A percentile compares a stretch with the other conserved stretches of the same genome.
Conservation (phyloP, 2,888 invertebrate genomes). For the Lasius platythorax region DNA sequence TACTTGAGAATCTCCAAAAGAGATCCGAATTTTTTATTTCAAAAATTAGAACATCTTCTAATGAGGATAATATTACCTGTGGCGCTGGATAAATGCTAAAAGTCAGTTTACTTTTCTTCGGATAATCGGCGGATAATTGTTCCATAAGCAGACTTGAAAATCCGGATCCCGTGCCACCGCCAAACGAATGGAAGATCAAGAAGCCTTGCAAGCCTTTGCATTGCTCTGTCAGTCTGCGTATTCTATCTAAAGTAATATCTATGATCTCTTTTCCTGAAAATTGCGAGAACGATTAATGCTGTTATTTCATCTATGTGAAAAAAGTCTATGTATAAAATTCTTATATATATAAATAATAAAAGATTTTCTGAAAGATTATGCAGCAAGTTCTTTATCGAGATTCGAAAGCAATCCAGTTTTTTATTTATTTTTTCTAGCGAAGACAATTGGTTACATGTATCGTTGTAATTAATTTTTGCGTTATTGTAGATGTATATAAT, state of each 20-base stretch:
- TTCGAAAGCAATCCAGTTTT: neutral
- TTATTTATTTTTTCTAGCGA: neutral
- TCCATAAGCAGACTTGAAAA: conserved; percentile 97
- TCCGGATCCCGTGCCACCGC: conserved; percentile 95
- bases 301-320: neutral
- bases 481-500: neutral
- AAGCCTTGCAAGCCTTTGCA: conserved; percentile 96
- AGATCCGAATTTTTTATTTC: neutral
- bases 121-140: conserved; percentile 96
- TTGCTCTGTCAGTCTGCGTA: conserved; percentile 94
- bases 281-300: neutral
- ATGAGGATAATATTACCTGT: conserved; percentile 87
- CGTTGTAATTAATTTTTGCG: neutral
- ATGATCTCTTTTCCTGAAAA: conserved; percentile 93
- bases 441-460: neutral
- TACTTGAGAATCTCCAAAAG: neutral
- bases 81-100: conserved; percentile 98
- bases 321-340: neutral
- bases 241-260: conserved; percentile 93
- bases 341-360: neutral
- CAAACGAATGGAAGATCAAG: conserved; percentile 97
- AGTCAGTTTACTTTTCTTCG: conserved; percentile 96
- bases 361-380: neutral
- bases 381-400: neutral
- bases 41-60: neutral